Percentiles rank a stretch among this genome's conserved stretches.
Conservation (phyloP, 2,888 invertebrate species). For the Apodemia duryi region DNA sequence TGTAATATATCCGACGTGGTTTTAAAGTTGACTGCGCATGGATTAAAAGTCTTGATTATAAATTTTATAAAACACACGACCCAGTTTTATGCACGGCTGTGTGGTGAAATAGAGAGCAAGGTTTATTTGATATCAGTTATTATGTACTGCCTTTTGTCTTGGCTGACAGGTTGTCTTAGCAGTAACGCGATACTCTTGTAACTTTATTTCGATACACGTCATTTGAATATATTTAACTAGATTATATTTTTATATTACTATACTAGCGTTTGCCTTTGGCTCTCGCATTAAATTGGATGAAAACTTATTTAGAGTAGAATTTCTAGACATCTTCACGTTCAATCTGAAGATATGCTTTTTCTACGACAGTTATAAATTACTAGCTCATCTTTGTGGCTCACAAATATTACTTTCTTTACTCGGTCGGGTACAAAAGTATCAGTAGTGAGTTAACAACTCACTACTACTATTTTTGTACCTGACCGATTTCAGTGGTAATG, state of each 20-base stretch:
- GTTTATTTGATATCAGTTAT: conserved; percentile 27
- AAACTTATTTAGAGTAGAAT: too few species aligned
- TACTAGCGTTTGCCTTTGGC: too few species aligned
- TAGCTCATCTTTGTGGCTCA: too few species aligned
- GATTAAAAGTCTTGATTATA: conserved; percentile 15
- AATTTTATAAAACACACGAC: conserved; percentile 27
- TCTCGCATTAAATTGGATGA: too few species aligned
- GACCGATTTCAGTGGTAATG: too few species aligned
- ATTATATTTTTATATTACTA: not conserved
- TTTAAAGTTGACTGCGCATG: not conserved
- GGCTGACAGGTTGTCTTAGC: conserved; percentile 18
- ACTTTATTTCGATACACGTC: not conserved
- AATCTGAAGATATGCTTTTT: too few species aligned
- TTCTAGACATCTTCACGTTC: too few species aligned
- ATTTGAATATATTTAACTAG: not conserved
- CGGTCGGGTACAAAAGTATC: too few species aligned
- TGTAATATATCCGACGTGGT: not conserved
- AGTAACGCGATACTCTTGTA: conserved; percentile 14
- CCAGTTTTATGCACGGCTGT: conserved; percentile 27
- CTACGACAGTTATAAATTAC: too few species aligned
- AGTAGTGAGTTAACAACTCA: too few species aligned
- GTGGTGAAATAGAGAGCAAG: conserved; percentile 31
- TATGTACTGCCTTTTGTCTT: conserved; percentile 25
- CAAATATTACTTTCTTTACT: too few species aligned
- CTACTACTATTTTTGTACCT: too few species aligned